Evolutionary conservation across 2,888 invertebrate species (phyloP), one percentile per base, ranked within the genome.

Genomic region (Anarsia innoxiella): DNA sequence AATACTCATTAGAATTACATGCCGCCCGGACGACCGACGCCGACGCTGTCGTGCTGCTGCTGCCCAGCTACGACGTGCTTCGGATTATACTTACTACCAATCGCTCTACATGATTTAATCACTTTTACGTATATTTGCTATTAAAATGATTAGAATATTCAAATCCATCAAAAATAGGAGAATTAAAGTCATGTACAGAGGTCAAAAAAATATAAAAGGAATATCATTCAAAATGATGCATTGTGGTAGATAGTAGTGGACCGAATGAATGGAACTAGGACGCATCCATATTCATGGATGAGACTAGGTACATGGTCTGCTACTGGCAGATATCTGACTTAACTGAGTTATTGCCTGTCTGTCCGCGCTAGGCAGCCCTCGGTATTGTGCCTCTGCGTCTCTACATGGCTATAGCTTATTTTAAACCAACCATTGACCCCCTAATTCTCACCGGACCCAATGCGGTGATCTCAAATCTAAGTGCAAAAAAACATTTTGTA

Each of bases 1-100:
- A 82, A 82, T 82, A 78, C 82, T 83, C 83, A 83, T 83, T 83
- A 83, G 80, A 83, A 79, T 83, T 80, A 82, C 83, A 83, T 80
- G 72, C 60, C 76, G 74, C 72, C n/a, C n/a, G n/a, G n/a, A n/a
- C n/a, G 73, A 76, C 75, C 66, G 57, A 53, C 54, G 57, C 38
- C 45, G 45, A 40, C 38, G 35, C 37, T 8, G 19, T 19, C 8
- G 19, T 19, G 6, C 19, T 6, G 19, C 8, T 3, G 25, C 25
- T n/a, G 25, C n/a, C 25, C 25, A n/a, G 5, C 25, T 25, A 4
- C 19, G 19, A 8, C n/a, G n/a, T n/a, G n/a, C n/a, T n/a, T n/a
- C 25, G 25, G 25, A 25, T 25, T 25, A 25, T 25, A 19, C 19
- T 6, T 19, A 19, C 19, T 5, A 19, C 3, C 19, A 5, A 19